Evolutionary conservation across 2,888 invertebrate genomes (phyloP).

Genomic region (Oasisia sp.): DNA sequence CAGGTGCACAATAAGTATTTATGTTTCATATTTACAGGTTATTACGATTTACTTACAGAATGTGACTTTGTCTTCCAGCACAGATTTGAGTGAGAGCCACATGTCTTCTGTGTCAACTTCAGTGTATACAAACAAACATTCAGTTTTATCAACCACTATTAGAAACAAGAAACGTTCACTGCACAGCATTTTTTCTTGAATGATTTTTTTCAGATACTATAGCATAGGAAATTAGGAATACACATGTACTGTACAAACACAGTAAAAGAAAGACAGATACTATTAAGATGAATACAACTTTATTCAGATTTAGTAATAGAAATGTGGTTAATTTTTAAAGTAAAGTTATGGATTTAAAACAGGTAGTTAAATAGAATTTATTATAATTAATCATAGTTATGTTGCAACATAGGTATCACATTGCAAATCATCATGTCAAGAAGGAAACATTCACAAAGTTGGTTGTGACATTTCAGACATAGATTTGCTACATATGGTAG

Average conservation of each 20-base stretch:
- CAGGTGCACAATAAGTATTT: neutral
- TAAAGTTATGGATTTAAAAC: neutral
- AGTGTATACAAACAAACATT: neutral
- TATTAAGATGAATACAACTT: neutral
- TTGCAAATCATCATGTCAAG: neutral
- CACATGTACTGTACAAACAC: neutral
- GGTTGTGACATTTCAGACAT: neutral
- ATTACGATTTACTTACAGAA: neutral
- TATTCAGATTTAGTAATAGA: neutral
- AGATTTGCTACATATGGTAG: neutral
- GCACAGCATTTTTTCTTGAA: neutral
- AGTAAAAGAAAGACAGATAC: neutral
- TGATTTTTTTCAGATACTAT: neutral
- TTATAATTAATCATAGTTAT: neutral
- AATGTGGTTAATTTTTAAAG: neutral
- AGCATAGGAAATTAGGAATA: neutral
- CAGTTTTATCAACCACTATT: neutral
- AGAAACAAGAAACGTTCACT: neutral
- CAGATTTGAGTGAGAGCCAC: neutral
- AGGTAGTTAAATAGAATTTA: neutral
- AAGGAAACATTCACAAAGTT: neutral
- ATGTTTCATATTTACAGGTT: neutral
- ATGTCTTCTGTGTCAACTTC: neutral
- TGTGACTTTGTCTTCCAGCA: constrained; percentile 10
- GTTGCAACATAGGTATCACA: neutral